Evolutionary conservation across 2,113 vertebrate species (phyloP).

Genomic region (Egretta garzetta): DNA sequence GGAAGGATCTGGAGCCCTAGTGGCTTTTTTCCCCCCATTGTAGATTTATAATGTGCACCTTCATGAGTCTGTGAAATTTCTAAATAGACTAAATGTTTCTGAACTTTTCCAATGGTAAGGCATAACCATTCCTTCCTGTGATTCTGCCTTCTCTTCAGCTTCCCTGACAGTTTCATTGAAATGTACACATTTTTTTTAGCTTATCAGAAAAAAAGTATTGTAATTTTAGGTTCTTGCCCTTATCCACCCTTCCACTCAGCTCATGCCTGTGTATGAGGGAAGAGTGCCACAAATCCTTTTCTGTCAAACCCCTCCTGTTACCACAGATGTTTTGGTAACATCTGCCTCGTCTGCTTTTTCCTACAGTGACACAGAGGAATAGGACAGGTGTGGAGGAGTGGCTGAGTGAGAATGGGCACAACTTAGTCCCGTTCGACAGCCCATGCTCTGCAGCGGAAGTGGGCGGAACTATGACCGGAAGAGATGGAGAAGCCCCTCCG

Average conservation of each 20-base stretch:
- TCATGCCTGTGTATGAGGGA: background rate
- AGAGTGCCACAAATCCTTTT: background rate
- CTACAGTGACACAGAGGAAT: background rate
- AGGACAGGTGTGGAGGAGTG: no score
- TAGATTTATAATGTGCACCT: background rate
- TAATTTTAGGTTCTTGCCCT: background rate
- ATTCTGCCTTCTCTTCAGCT: background rate
- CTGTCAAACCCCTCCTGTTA: background rate
- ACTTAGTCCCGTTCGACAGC: no score
- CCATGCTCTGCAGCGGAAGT: no score
- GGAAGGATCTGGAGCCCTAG: background rate
- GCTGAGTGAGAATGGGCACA: no score
- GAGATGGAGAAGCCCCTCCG: no score
- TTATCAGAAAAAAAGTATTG: background rate
- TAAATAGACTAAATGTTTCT: background rate
- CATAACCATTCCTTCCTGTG: background rate
- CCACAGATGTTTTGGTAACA: background rate
- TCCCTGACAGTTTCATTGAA: background rate
- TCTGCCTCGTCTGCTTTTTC: background rate
- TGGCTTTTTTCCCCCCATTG: accelerated
- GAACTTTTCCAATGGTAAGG: background rate
- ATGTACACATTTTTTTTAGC: background rate
- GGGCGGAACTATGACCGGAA: no score
- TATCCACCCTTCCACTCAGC: background rate
- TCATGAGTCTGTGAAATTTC: background rate